Evolutionary conservation across 2,888 invertebrate genomes (phyloP).

Genomic region (Pediacus dermestoides): DNA sequence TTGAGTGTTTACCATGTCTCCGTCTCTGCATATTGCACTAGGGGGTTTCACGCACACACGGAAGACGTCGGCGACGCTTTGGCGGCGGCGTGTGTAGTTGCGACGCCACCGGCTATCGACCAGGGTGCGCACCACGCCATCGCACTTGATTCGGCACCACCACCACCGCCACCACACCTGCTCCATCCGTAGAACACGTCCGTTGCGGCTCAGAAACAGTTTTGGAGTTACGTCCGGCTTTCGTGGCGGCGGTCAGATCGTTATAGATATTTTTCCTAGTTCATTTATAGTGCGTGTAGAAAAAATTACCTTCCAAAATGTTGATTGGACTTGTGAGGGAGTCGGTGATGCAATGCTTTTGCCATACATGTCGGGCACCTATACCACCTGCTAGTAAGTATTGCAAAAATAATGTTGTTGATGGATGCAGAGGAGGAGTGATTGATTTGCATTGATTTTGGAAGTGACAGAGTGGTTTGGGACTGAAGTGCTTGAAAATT

Average conservation of each 20-base stretch:
- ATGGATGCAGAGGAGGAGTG: no score
- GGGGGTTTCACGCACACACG: slow-evolving; percentile 20
- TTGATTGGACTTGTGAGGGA: slow-evolving; percentile 87
- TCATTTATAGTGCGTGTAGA: no score
- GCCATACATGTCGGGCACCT: slow-evolving; percentile 87
- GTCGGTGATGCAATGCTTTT: slow-evolving; percentile 91
- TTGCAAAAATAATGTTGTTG: no score
- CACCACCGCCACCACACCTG: slow-evolving; percentile 45
- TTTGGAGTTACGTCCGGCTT: no score
- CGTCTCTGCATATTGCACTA: slow-evolving; percentile 12
- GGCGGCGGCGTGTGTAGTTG: slow-evolving; percentile 29
- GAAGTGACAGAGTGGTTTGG: no score
- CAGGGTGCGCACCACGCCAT: slow-evolving; percentile 50
- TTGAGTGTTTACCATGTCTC: slow-evolving; percentile 10
- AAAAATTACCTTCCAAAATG: slow-evolving; percentile 62
- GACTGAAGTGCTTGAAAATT: no score
- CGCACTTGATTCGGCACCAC: slow-evolving; percentile 29
- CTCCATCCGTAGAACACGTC: slow-evolving; percentile 42
- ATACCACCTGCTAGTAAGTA: slow-evolving; percentile 74
- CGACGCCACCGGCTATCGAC: slow-evolving; percentile 44
- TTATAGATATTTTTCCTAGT: no score
- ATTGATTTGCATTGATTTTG: no score
- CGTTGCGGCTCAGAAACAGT: slow-evolving; percentile 37
- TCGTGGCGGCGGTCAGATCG: no score
- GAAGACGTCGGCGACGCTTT: slow-evolving; percentile 30